phyloP scores from a whole-genome alignment of 1,140 invertebrate species.

The Latrodectus geometricus region DNA sequence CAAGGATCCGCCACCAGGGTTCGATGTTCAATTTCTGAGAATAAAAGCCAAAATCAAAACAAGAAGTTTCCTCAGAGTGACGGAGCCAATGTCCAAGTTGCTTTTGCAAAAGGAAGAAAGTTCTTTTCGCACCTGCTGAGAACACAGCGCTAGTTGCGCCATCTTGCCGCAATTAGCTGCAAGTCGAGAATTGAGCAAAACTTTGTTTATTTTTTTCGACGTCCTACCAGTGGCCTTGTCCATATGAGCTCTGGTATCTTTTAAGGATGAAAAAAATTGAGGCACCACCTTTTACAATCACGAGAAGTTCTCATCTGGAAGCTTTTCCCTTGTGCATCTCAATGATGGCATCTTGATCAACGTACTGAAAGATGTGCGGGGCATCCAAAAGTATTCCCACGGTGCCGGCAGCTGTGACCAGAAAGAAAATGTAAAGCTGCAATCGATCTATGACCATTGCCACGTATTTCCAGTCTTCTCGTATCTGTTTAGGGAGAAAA shows the following conservation, averaged over 20 bases:
- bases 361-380: slow-evolving; percentile 83
- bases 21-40: slow-evolving; percentile 25
- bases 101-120: neutral
- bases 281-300: neutral
- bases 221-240: neutral
- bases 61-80: neutral
- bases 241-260: neutral
- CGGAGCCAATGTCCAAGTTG: neutral
- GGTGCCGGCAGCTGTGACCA: slow-evolving; percentile 91
- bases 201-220: slow-evolving; percentile 5
- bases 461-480: slow-evolving; percentile 99
- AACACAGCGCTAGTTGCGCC: neutral
- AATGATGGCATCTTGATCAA: slow-evolving; percentile 72
- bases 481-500: slow-evolving; percentile 75
- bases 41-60: neutral
- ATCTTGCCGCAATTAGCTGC: neutral
- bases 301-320: slow-evolving; percentile 36
- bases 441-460: slow-evolving; percentile 98
- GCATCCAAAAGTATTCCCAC: slow-evolving; percentile 92
- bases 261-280: neutral
- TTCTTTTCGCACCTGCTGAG: neutral
- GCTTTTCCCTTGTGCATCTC: slow-evolving; percentile 59
- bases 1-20: neutral
- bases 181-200: slow-evolving; percentile 38
- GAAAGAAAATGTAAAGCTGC: slow-evolving; percentile 95